phyloP scores from a whole-genome alignment of 2,113 vertebrate genomes.

The Rynchops niger region DNA sequence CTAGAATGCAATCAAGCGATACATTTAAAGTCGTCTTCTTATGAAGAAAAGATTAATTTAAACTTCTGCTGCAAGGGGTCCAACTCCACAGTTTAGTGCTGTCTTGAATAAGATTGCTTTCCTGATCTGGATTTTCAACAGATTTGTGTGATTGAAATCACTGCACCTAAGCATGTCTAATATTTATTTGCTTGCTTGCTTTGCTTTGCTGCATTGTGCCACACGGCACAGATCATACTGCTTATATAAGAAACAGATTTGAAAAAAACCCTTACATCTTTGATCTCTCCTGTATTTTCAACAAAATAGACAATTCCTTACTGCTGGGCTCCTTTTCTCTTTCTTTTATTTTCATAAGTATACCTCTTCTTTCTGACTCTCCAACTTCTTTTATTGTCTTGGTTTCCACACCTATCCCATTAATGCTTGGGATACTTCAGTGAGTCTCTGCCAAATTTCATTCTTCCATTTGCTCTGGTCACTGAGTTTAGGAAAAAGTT shows the following conservation, averaged over 20 bases:
- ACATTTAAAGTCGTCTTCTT: neutral
- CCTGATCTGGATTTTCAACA: neutral
- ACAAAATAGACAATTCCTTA: neutral
- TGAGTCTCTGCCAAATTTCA: neutral
- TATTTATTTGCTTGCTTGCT: neutral
- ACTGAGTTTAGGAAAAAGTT: neutral
- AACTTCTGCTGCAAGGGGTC: neutral
- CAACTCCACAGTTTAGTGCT: neutral
- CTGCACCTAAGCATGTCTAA: neutral
- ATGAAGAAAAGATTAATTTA: neutral
- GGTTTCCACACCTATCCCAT: neutral
- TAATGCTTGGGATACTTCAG: neutral
- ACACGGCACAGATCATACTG: neutral
- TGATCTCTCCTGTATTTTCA: neutral
- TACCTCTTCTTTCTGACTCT: neutral
- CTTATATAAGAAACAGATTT: neutral
- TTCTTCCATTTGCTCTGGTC: neutral
- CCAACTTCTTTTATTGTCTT: neutral
- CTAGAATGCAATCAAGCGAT: neutral
- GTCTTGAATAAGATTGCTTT: neutral
- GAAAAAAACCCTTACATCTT: neutral
- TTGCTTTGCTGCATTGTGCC: neutral
- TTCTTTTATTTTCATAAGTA: neutral
- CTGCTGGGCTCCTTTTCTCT: neutral
- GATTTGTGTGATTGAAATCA: neutral